phyloP scores from a whole-genome alignment of 2,888 invertebrate species.

The Tetanocera ferruginea region DNA sequence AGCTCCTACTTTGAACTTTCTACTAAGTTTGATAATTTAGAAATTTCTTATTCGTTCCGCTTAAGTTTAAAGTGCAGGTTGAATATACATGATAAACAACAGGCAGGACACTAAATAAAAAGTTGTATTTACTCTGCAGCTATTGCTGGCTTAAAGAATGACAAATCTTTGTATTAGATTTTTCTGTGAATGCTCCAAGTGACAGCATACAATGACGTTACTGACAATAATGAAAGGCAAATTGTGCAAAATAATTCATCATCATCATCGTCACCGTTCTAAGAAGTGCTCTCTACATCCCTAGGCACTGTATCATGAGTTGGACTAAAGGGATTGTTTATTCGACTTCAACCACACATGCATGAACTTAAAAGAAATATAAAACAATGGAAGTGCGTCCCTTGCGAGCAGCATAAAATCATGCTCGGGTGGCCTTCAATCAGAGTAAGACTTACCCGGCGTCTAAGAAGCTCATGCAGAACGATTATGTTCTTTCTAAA shows the following conservation, averaged over 20 bases:
- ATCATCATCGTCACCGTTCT: not conserved
- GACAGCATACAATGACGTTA: slow-evolving; percentile 28
- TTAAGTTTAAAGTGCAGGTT: too few relatives aligned
- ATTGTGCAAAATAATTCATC: slow-evolving; percentile 46
- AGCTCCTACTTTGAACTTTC: too few relatives aligned
- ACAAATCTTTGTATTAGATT: too few relatives aligned
- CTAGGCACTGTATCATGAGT: not conserved
- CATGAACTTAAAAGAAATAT: slow-evolving; percentile 1
- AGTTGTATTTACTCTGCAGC: too few relatives aligned
- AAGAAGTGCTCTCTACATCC: not conserved
- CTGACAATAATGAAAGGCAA: slow-evolving; percentile 41
- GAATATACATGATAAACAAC: too few relatives aligned
- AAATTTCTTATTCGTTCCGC: too few relatives aligned
- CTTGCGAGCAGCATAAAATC: not conserved
- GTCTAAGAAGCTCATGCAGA: not conserved
- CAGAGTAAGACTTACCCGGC: not conserved
- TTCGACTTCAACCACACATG: slow-evolving; percentile 17
- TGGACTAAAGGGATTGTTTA: slow-evolving; percentile 31
- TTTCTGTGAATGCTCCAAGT: not conserved
- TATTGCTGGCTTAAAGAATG: too few relatives aligned
- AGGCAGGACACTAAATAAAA: too few relatives aligned
- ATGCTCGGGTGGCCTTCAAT: slow-evolving; percentile 15
- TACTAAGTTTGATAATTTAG: too few relatives aligned
- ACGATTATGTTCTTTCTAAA: not conserved
- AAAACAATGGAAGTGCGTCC: slow-evolving; percentile 3